Evolutionary conservation across 23 tunicate species (phyloP).

Genomic region (Oikopleura vanhoeffeni): DNA sequence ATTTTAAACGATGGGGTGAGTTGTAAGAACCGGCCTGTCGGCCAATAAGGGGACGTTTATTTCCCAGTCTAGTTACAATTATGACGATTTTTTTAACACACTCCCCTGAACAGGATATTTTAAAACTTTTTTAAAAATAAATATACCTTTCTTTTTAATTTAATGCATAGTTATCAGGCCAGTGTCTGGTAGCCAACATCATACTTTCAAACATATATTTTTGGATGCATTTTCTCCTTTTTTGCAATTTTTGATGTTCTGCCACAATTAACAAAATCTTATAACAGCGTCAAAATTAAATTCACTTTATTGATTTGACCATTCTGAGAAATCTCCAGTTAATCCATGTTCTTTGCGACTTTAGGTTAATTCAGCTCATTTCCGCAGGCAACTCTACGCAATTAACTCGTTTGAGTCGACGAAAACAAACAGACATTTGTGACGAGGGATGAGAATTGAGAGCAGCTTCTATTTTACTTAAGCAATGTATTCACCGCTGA

Average conservation of each 20-base stretch:
- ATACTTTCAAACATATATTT: constrained; percentile 39
- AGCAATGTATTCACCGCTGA: constrained; percentile 82
- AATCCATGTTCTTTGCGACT: background rate
- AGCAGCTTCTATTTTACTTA: constrained; percentile 79
- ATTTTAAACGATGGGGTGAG: too few relatives aligned
- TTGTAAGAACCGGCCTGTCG: too few relatives aligned
- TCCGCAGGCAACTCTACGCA: background rate
- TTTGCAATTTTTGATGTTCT: constrained; percentile 44
- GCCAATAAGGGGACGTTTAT: too few relatives aligned
- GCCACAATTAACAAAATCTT: background rate
- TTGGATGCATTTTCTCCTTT: constrained; percentile 70
- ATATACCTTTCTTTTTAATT: constrained; percentile 43
- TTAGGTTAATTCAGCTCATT: background rate
- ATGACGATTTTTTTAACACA: too few relatives aligned
- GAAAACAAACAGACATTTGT: constrained; percentile 53
- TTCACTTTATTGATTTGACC: background rate
- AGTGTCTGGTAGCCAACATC: constrained; percentile 79
- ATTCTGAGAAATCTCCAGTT: background rate
- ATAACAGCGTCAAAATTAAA: too few relatives aligned
- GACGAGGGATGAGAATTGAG: constrained; percentile 36
- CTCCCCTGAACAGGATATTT: too few relatives aligned
- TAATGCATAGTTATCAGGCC: constrained; percentile 63
- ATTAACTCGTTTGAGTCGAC: background rate
- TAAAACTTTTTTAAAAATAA: too few relatives aligned
- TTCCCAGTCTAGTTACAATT: too few relatives aligned